Conservation (phyloP, 2,888 invertebrate genomes). For the Trisateles emortualis region DNA sequence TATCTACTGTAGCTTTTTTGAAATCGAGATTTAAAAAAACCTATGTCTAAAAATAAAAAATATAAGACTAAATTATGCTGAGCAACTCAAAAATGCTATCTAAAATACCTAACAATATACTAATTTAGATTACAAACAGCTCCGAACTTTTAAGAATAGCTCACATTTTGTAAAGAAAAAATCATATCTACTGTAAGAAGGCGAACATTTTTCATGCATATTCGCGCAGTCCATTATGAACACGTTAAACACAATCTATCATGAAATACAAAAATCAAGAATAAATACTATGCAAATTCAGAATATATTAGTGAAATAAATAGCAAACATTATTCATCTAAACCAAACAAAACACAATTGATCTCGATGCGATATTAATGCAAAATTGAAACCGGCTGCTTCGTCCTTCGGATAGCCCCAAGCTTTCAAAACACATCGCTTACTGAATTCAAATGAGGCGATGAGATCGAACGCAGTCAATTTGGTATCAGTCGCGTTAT, state of each 20-base stretch:
- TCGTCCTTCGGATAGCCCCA: constrained; percentile 56
- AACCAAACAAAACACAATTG: constrained; percentile 40
- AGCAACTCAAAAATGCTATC: no score
- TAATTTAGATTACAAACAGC: no score
- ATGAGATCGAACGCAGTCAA: constrained; percentile 43
- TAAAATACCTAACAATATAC: no score
- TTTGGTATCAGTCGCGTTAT: constrained; percentile 40
- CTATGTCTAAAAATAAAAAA: no score
- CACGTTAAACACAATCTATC: neutral
- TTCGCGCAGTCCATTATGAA: neutral
- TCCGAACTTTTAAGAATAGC: neutral
- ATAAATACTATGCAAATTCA: constrained; percentile 11
- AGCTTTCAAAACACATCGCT: constrained; percentile 62
- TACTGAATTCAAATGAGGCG: constrained; percentile 62
- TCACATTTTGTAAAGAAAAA: no score
- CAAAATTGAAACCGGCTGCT: constrained; percentile 63
- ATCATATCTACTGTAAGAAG: no score
- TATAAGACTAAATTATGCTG: no score
- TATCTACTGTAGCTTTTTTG: no score
- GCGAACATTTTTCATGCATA: neutral
- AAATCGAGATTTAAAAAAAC: no score
- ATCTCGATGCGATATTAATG: constrained; percentile 55
- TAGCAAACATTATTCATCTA: constrained; percentile 37
- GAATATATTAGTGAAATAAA: constrained; percentile 32
- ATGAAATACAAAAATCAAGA: neutral